Evolutionary conservation across 2,113 vertebrate genomes (phyloP), one percentile per base, ranked within the genome.

Genomic region (Ursus arctos): DNA sequence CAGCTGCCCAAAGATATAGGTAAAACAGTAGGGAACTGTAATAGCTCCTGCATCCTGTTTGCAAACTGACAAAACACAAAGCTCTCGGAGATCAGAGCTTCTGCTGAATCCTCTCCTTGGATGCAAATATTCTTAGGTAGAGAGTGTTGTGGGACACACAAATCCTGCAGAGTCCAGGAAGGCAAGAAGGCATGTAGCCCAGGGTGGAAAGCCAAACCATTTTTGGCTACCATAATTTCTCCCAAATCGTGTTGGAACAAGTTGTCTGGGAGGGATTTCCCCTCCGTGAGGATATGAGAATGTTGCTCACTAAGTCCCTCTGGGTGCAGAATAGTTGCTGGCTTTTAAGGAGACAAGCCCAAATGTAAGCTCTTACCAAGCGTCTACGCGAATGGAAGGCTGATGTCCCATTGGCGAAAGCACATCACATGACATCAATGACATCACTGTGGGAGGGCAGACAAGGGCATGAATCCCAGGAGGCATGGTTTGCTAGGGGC

Each of bases 41-140:
- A 51, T 33, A 47, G 82, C 40, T 94, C 84, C 77, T 3, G 1
- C 4, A 3, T 93, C 33, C 43, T 0, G 0, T 97, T 94, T 89
- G 94, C 74, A 96, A 88, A 94, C 63, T 67, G 22, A 86, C 55
- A 36, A 82, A 86, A 59, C 51, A 18, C 6, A 83, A 97, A 80
- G 79, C 91, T 55, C 87, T 95, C 95, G 74, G 96, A 88, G 31
- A 84, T 33, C 0, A 0, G 76, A 82, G 74, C 71, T 84, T 96
- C 72, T 10, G 31, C 13, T 0, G 33, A 51, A 92, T 90, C 28
- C 79, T 36, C 76, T 88, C 16, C 47, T 69, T 11, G 6, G 19
- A 36, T 57, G 40, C 21, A 95, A 9, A 28, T 90, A 47, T 83
- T 74, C 47, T 47, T 3, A 11, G 7, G 22, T 14, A 31, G 40